Conservation (phyloP, 2,113 vertebrate species). For the Hassar affinis region DNA sequence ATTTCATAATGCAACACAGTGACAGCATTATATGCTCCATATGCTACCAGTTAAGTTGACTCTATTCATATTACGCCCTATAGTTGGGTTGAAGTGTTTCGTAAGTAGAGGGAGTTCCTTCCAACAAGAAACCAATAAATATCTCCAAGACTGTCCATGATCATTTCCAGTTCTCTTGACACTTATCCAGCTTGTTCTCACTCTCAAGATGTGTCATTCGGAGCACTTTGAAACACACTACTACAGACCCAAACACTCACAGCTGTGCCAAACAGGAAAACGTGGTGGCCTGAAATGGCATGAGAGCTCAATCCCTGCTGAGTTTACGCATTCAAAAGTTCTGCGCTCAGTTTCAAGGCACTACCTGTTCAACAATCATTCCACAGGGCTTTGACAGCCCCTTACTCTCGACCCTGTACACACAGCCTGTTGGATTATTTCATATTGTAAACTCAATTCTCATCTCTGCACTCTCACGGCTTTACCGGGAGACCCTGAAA, state of each 20-base stretch:
- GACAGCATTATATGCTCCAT: not conserved
- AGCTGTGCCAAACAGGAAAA: not conserved
- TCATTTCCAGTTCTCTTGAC: constrained; percentile 40
- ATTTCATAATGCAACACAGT: not conserved
- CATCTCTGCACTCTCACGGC: constrained; percentile 18
- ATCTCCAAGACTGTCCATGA: constrained; percentile 28
- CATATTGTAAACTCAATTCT: constrained; percentile 41
- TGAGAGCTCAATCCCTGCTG: not conserved
- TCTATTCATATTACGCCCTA: not conserved
- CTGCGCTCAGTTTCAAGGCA: not conserved
- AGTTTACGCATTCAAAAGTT: not conserved
- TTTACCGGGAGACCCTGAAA: constrained; percentile 25
- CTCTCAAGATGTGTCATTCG: not conserved
- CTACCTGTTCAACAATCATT: constrained; percentile 21
- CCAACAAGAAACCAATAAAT: not conserved
- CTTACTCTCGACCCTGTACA: not conserved
- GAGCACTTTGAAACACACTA: constrained; percentile 7
- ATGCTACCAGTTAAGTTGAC: not conserved
- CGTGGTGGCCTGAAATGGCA: not conserved
- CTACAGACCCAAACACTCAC: constrained; percentile 13
- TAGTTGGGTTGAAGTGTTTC: not conserved
- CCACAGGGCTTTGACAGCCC: not conserved
- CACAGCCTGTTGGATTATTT: constrained; percentile 38
- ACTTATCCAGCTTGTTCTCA: constrained; percentile 22
- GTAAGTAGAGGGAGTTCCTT: not conserved